Evolutionary conservation across 2,888 invertebrate genomes (phyloP).

Genomic region (Dascillus cervinus): DNA sequence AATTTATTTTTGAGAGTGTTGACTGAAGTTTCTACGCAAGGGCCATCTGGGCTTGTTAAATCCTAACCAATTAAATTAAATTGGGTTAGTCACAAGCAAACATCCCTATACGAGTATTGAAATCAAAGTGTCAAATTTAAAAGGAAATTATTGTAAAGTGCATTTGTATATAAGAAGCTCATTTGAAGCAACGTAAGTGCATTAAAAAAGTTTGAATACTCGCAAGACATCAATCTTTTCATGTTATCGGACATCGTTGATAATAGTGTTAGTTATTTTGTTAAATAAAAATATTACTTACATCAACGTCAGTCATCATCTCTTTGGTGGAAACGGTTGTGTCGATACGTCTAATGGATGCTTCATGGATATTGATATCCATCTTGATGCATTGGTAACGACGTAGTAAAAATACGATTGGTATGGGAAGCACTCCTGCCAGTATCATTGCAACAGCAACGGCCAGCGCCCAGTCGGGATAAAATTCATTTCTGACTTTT

Average conservation of each 20-base stretch:
- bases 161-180: constrained; percentile 1
- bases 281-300: constrained; percentile 49
- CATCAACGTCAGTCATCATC: constrained; percentile 91
- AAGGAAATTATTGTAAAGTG: constrained; percentile 1
- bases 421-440: constrained; percentile 77
- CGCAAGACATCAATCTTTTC: no score
- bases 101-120: no score
- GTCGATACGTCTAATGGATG: constrained; percentile 84
- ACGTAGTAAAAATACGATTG: constrained; percentile 75
- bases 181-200: no score
- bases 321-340: constrained; percentile 90
- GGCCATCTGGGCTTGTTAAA: constrained; percentile 42
- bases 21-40: constrained; percentile 36
- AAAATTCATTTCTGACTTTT: constrained; percentile 42
- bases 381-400: constrained; percentile 83
- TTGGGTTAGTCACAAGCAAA: no score
- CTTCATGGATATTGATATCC: constrained; percentile 86
- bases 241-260: no score
- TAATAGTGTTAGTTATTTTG: no score
- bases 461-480: constrained; percentile 76
- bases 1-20: constrained; percentile 50
- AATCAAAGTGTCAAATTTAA: no score
- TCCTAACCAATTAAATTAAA: constrained; percentile 35
- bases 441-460: constrained; percentile 70
- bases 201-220: no score